Evolutionary conservation across 2,888 invertebrate species (phyloP).

Genomic region (Stenotaenia linearis): DNA sequence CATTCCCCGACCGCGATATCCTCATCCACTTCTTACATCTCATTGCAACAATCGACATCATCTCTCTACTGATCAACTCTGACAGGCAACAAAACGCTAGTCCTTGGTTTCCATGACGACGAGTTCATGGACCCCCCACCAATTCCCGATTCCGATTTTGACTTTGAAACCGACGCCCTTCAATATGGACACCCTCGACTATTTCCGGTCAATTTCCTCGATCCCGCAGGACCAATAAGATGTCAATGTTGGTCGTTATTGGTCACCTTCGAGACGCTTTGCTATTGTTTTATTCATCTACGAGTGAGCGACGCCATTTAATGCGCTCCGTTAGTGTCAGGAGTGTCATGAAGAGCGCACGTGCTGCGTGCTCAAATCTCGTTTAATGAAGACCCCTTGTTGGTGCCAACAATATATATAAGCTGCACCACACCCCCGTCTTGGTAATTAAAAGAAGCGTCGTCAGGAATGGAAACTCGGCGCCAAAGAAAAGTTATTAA

Average conservation of each 20-base stretch:
- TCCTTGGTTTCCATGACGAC: background rate
- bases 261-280: background rate
- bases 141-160: slow-evolving; percentile 3
- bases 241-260: slow-evolving; percentile 8
- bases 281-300: slow-evolving; percentile 21
- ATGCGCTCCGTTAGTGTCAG: slow-evolving; percentile 19
- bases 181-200: background rate
- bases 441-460: background rate
- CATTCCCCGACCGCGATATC: background rate
- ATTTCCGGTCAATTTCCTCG: slow-evolving; percentile 12
- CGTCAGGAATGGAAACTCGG: background rate
- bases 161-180: slow-evolving; percentile 1
- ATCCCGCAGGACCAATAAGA: background rate
- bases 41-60: slow-evolving; percentile 8
- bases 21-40: background rate
- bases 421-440: too few species aligned
- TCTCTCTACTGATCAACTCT: slow-evolving; percentile 1
- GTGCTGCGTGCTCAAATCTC: slow-evolving; percentile 6
- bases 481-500: background rate
- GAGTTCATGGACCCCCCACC: slow-evolving; percentile 5
- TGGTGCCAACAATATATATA: background rate
- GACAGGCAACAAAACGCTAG: slow-evolving; percentile 2
- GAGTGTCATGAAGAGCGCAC: slow-evolving; percentile 14
- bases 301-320: slow-evolving; percentile 13
- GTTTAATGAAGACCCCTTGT: background rate